phyloP scores from a whole-genome alignment of 2,888 invertebrate genomes.

The Drosophila engyochracea region DNA sequence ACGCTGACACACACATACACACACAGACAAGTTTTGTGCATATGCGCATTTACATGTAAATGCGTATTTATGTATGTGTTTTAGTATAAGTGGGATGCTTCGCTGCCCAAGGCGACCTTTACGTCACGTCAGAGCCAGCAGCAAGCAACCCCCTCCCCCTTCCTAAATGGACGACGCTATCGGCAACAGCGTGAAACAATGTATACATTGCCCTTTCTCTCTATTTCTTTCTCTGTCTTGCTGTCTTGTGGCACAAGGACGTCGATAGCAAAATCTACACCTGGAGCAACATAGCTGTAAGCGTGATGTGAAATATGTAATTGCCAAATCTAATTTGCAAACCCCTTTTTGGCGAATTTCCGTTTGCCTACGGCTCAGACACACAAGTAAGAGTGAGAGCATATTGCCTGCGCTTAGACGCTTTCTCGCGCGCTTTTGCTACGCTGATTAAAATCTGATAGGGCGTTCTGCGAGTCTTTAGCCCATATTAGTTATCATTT shows the following conservation, averaged over 20 bases:
- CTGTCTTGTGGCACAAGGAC: slow-evolving; percentile 38
- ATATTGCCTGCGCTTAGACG: slow-evolving; percentile 28
- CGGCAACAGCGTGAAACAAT: slow-evolving; percentile 13
- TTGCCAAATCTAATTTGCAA: slow-evolving; percentile 64
- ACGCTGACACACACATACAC: neutral
- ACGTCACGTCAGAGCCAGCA: slow-evolving; percentile 39
- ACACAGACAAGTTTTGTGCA: neutral
- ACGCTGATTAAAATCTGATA: slow-evolving; percentile 35
- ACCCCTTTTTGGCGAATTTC: slow-evolving; percentile 46
- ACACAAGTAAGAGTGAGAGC: slow-evolving; percentile 32
- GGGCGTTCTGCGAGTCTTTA: slow-evolving; percentile 33
- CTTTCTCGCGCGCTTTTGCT: slow-evolving; percentile 57
- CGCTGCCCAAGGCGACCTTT: slow-evolving; percentile 47
- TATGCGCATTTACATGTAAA: neutral
- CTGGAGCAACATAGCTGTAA: slow-evolving; percentile 31
- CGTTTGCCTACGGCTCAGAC: slow-evolving; percentile 32
- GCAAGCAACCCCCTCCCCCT: neutral
- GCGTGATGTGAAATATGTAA: slow-evolving; percentile 41
- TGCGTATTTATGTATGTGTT: neutral
- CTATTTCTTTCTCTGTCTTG: slow-evolving; percentile 33
- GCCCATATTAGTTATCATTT: neutral
- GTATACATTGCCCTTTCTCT: slow-evolving; percentile 20
- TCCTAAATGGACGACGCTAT: slow-evolving; percentile 18
- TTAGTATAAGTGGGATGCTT: slow-evolving; percentile 27
- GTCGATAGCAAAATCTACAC: slow-evolving; percentile 29